A percentile compares a stretch with the other conserved stretches of the same genome.
Evolutionary conservation across 2,113 vertebrate genomes (phyloP).

Genomic region (Pao palembangensis): DNA sequence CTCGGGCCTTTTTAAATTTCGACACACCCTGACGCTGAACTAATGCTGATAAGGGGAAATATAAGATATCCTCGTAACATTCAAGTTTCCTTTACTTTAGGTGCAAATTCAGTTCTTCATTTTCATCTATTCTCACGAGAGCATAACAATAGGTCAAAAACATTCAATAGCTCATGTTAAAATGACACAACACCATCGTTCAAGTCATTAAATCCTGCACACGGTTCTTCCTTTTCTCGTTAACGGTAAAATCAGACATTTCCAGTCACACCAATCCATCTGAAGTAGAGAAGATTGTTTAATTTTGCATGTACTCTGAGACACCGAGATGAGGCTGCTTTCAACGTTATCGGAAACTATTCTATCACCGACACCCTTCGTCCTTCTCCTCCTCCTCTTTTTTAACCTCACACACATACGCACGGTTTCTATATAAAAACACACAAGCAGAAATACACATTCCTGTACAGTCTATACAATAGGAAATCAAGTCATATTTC

Average conservation of each 20-base stretch:
- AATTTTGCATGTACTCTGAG: conserved; percentile 56
- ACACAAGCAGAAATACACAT: conserved; percentile 68
- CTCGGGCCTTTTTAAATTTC: conserved; percentile 29
- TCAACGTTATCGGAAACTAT: conserved; percentile 52
- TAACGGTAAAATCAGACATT: conserved; percentile 33
- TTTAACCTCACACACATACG: conserved; percentile 46
- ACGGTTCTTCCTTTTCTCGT: conserved; percentile 27
- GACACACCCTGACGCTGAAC: conserved; percentile 30
- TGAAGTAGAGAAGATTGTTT: conserved; percentile 41
- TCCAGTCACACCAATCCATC: conserved; percentile 44
- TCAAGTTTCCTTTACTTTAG: conserved; percentile 44
- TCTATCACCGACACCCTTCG: conserved; percentile 37
- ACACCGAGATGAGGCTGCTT: conserved; percentile 61
- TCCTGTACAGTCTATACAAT: conserved; percentile 73
- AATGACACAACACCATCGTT: conserved; percentile 46
- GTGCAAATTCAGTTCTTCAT: conserved; percentile 31
- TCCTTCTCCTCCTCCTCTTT: not conserved
- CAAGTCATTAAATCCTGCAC: conserved; percentile 48
- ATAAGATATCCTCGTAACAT: conserved; percentile 48
- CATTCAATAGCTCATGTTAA: conserved; percentile 53
- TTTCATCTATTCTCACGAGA: conserved; percentile 37
- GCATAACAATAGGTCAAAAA: conserved; percentile 56
- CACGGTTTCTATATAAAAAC: conserved; percentile 71
- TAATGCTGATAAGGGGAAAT: conserved; percentile 27
- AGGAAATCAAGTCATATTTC: conserved; percentile 76